Percentiles rank a stretch among this genome's conserved stretches.
phyloP scores from a whole-genome alignment of 1,140 invertebrate genomes.

The Papilio helenus region DNA sequence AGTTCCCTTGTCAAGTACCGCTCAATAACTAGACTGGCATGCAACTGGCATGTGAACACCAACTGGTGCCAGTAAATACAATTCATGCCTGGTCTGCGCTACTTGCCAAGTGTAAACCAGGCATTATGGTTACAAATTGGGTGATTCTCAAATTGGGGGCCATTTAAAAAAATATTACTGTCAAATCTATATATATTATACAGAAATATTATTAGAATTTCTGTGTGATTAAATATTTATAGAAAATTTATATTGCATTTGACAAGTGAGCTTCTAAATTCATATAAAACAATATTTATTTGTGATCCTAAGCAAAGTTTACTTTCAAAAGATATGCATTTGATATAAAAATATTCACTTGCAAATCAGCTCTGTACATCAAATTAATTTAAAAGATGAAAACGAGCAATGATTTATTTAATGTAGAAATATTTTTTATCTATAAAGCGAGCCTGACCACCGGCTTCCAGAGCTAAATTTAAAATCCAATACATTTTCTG shows the following conservation, averaged over 20 bases:
- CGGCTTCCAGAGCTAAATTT: conserved; percentile 67
- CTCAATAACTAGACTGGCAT: no score
- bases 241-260: conserved; percentile 16
- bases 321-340: conserved; percentile 43
- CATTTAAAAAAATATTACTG: not conserved
- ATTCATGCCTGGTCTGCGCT: no score
- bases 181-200: conserved; percentile 13
- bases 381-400: not conserved
- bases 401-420: not conserved
- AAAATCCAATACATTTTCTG: conserved; percentile 60
- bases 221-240: not conserved
- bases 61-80: no score
- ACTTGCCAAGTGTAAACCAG: no score
- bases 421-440: conserved; percentile 4
- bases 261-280: conserved; percentile 36
- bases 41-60: no score
- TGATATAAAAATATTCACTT: conserved; percentile 44
- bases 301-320: conserved; percentile 46
- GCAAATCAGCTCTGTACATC: conserved; percentile 7
- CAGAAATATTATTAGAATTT: not conserved
- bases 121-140: no score
- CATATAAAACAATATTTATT: conserved; percentile 47
- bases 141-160: not conserved
- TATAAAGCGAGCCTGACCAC: conserved; percentile 60
- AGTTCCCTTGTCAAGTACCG: no score